phyloP scores from a whole-genome alignment of 2,113 vertebrate genomes.

The Gambusia affinis region DNA sequence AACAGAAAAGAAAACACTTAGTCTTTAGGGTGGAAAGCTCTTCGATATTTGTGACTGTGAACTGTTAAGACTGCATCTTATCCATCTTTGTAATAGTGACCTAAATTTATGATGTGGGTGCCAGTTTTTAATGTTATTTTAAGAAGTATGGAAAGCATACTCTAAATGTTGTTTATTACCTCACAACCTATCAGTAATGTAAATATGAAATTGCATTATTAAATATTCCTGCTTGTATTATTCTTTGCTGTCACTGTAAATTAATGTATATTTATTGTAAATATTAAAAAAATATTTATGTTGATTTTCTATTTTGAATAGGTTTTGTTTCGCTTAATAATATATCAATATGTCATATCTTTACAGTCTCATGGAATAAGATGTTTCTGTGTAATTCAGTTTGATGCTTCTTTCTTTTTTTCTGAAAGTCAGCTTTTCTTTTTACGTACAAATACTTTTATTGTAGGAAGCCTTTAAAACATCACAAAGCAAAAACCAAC shows the following conservation, averaged over 20 bases:
- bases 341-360: background rate
- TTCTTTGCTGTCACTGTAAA: constrained; percentile 54
- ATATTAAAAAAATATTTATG: constrained; percentile 81
- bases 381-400: background rate
- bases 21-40: constrained; percentile 49
- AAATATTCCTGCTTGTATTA: constrained; percentile 64
- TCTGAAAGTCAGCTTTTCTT: background rate
- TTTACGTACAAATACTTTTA: background rate
- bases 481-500: background rate
- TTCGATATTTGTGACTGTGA: constrained; percentile 53
- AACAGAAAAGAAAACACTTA: constrained; percentile 57
- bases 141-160: constrained; percentile 36
- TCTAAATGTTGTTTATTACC: constrained; percentile 7
- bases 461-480: background rate
- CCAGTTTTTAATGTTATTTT: constrained; percentile 23
- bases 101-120: constrained; percentile 22
- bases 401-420: background rate
- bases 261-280: constrained; percentile 81
- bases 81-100: constrained; percentile 18
- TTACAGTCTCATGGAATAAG: background rate
- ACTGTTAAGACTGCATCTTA: constrained; percentile 23
- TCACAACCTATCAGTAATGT: constrained; percentile 31
- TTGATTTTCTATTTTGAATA: constrained; percentile 52
- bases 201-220: constrained; percentile 41
- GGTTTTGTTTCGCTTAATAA: background rate